These are phyloP conservation scores for Anniella stebbinsi DNA, from an alignment of 2,797 vertebrate genomes.

Conservation along the genomic window DNA sequence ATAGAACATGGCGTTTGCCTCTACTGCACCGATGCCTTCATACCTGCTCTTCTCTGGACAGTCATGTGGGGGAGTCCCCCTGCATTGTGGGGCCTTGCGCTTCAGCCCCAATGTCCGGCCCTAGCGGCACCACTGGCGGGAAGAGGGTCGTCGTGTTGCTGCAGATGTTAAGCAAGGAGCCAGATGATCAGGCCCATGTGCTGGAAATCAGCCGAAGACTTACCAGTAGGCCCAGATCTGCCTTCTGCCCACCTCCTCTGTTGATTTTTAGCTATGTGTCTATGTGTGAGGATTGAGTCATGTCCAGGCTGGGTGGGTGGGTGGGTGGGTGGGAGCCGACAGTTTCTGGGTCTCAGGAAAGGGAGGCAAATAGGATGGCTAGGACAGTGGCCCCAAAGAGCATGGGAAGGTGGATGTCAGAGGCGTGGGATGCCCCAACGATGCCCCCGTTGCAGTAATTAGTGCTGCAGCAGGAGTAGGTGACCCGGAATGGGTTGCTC, in stretches of 20 bases:
- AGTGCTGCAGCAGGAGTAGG: slow-evolving; percentile 5
- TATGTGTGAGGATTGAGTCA: background rate
- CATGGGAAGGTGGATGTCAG: background rate
- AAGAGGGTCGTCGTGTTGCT: too few species aligned
- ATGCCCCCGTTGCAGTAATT: background rate
- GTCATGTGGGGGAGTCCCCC: too few species aligned
- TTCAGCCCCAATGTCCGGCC: too few species aligned
- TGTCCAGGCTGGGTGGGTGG: background rate
- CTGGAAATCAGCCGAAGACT: too few species aligned
- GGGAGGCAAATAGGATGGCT: background rate
- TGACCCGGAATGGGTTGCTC: background rate
- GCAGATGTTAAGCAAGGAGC: too few species aligned
- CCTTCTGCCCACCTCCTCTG: background rate
- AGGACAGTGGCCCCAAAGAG: background rate
- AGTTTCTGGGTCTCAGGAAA: background rate
- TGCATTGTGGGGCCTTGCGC: too few species aligned
- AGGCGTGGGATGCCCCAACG: background rate
- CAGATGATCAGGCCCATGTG: too few species aligned
- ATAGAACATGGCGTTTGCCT: too few species aligned
- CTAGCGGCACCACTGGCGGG: too few species aligned
- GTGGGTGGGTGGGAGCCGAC: background rate
- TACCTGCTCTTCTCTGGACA: too few species aligned
- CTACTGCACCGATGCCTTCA: too few species aligned
- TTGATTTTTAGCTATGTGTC: background rate
- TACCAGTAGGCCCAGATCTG: background rate